Conservation (phyloP, 2,113 vertebrate species). For the Rhinoderma darwinii region DNA sequence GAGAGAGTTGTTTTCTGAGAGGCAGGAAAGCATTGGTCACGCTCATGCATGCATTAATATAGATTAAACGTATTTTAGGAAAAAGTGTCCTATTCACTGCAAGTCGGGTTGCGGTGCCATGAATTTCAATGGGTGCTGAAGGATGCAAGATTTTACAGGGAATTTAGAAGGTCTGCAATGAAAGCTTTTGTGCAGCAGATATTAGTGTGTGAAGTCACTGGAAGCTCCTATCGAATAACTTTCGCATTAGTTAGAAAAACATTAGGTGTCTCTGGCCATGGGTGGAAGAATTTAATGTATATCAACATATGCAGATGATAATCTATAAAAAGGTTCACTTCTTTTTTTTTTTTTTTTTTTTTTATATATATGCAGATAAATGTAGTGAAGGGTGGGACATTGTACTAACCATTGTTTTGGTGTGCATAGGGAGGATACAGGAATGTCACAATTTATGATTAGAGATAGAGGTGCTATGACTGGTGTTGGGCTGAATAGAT, state of each 20-base stretch:
- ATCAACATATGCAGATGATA: no score
- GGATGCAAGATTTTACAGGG: conserved; percentile 50
- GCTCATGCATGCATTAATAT: conserved; percentile 53
- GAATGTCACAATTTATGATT: not conserved
- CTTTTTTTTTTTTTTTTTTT: no score
- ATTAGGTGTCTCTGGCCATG: not conserved
- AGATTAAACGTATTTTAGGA: conserved; percentile 47
- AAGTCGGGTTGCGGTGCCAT: conserved; percentile 26
- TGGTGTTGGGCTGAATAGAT: not conserved
- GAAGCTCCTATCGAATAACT: not conserved
- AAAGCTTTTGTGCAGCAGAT: conserved; percentile 44
- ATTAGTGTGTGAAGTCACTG: not conserved
- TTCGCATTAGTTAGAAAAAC: not conserved
- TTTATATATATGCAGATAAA: not conserved
- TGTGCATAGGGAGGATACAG: not conserved
- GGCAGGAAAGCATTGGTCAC: conserved; percentile 57
- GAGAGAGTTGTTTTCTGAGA: conserved; percentile 31
- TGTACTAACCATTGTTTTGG: not conserved
- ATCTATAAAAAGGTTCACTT: not conserved
- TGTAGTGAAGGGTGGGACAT: not conserved
- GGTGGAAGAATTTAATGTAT: not conserved
- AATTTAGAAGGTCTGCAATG: conserved; percentile 39
- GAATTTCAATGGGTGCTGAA: conserved; percentile 43
- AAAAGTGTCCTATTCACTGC: conserved; percentile 34
- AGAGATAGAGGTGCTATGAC: not conserved